Evolutionary conservation across 2,113 vertebrate species (phyloP), one percentile per base, ranked within the genome.

Genomic region (Conger conger): DNA sequence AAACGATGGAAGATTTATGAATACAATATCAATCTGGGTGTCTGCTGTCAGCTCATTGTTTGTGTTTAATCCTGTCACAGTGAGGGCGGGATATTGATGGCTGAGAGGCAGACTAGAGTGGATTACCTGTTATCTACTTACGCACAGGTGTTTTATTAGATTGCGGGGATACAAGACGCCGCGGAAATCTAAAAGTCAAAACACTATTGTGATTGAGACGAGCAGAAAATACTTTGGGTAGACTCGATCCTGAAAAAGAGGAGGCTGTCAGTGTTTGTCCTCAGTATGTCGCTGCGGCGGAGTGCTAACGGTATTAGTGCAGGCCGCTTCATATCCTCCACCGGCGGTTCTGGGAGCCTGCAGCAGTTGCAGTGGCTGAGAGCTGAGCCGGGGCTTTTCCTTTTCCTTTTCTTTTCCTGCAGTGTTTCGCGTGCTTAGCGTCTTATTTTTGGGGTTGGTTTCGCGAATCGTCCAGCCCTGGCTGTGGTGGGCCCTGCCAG

Each of bases 71-170:
- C 68, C 68, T 33, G 68, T 73, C 68, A 15, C 68, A 73, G 68
- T 2, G 68, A 73, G 68, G 68, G 68, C 13, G 68, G 68, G n/a
- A 73, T 73, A 33, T 73, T 73, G 68, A 73, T 33, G n/a, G 68
- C 68, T 11, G 68, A 33, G 13, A 33, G 27, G 68, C 68, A 6
- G 27, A 33, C 16, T 30, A 33, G 27, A 73, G 68, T 73, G 68
- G 68, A 73, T 73, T 73, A 73, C 68, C n/a, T 30, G 45, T 73
- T 73, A 73, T 73, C 68, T 73, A 27, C 68, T 73, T 73, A 73
- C 8, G 11, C 11, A 33, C 68, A 73, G 68, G 68, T 73, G 68
- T 33, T 73, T 73, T 33, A 73, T 73, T 73, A 73, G 68, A 73
- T 73, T 11, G 68, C 8, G 33, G 68, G 68, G 68, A 73, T 73